Conservation (phyloP, 2,888 invertebrate species). For the Stenurella melanura region DNA sequence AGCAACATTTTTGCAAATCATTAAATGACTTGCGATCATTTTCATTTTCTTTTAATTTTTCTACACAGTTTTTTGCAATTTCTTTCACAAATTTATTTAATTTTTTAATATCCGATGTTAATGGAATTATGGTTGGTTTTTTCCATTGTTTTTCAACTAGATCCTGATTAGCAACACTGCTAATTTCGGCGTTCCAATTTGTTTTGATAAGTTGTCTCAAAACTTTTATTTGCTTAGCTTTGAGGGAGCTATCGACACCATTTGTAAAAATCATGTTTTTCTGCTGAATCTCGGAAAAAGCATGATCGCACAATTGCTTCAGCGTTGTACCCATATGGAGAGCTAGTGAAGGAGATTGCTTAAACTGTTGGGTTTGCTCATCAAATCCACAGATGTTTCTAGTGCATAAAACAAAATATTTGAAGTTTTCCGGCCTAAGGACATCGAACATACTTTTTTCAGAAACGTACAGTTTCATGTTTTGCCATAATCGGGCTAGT, state of each 20-base stretch:
- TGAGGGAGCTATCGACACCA: not conserved
- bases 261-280: not conserved
- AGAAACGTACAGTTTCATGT: not conserved
- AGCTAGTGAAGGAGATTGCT: not conserved
- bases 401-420: not conserved
- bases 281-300: not conserved
- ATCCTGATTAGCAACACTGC: not conserved
- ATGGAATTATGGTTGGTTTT: not conserved
- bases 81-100: not conserved
- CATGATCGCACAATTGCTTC: not conserved
- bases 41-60: not conserved
- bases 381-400: no score
- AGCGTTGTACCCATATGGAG: not conserved
- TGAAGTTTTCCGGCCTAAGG: not conserved
- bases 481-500: not conserved
- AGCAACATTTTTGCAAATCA: not conserved
- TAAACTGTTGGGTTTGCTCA: no score
- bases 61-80: not conserved
- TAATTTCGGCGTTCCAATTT: not conserved
- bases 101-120: not conserved
- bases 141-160: not conserved
- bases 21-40: constrained; percentile 3
- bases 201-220: not conserved
- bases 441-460: not conserved
- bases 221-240: not conserved